Percentiles rank a stretch among this genome's conserved stretches.
phyloP scores from a whole-genome alignment of 2,113 vertebrate species.

The Pleuronectes platessa region DNA sequence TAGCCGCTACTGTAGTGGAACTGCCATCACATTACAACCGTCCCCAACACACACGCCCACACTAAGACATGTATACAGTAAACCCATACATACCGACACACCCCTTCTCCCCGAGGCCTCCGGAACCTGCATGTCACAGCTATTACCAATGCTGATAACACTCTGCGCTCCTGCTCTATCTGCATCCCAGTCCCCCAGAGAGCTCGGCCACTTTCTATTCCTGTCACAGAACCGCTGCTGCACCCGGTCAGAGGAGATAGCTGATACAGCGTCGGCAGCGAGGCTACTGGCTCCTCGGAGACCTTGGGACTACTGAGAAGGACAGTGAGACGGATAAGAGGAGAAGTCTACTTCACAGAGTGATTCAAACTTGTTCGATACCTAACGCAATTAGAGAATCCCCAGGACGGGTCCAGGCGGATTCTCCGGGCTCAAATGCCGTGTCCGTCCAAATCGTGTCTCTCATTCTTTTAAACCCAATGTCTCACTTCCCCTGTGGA shows the following conservation, averaged over 20 bases:
- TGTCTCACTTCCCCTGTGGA: slow-evolving; percentile 52
- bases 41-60: slow-evolving; percentile 37
- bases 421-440: not conserved
- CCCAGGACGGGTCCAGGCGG: slow-evolving; percentile 31
- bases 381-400: slow-evolving; percentile 54
- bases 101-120: slow-evolving; percentile 31
- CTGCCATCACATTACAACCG: slow-evolving; percentile 61
- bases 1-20: slow-evolving; percentile 35
- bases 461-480: slow-evolving; percentile 43
- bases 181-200: slow-evolving; percentile 50
- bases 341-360: slow-evolving; percentile 50
- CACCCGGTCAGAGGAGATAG: slow-evolving; percentile 36
- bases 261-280: slow-evolving; percentile 47
- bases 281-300: slow-evolving; percentile 54
- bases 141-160: slow-evolving; percentile 72
- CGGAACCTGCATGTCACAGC: slow-evolving; percentile 63
- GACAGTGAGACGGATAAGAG: slow-evolving; percentile 48
- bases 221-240: slow-evolving; percentile 38
- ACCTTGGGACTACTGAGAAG: slow-evolving; percentile 44
- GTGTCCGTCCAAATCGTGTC: slow-evolving; percentile 30
- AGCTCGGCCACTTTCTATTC: slow-evolving; percentile 55
- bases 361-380: slow-evolving; percentile 74
- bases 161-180: slow-evolving; percentile 36
- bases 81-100: slow-evolving; percentile 22
- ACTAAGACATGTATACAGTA: slow-evolving; percentile 20